These are phyloP conservation scores for Coptodon bakossiorum DNA, from an alignment of 2,113 vertebrate genomes.

Conservation along the genomic window DNA sequence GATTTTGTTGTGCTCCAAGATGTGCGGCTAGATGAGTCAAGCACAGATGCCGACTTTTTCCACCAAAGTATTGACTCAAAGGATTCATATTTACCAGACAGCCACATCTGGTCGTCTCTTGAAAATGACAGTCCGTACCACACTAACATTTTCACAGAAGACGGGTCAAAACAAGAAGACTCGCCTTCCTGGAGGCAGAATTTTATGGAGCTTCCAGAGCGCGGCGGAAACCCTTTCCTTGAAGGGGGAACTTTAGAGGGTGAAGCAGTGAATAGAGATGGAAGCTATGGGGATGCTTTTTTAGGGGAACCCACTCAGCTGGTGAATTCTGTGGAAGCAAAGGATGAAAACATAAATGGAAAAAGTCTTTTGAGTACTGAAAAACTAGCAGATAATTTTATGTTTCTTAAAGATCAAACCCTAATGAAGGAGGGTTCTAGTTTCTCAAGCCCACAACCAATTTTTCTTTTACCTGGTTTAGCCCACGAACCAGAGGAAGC, in stretches of 20 bases:
- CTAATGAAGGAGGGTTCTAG: slow-evolving; percentile 73
- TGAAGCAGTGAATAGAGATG: background rate
- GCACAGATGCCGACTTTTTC: slow-evolving; percentile 84
- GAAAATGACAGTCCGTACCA: slow-evolving; percentile 84
- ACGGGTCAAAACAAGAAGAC: slow-evolving; percentile 68
- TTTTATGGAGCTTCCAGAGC: slow-evolving; percentile 76
- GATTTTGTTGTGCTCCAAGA: slow-evolving; percentile 76
- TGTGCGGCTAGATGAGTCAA: slow-evolving; percentile 81
- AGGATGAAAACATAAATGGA: slow-evolving; percentile 40
- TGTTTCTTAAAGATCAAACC: slow-evolving; percentile 84
- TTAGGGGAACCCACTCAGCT: slow-evolving; percentile 57
- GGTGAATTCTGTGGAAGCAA: slow-evolving; percentile 21
- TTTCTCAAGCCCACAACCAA: slow-evolving; percentile 52
- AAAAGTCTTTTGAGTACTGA: slow-evolving; percentile 67
- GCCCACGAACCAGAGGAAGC: slow-evolving; percentile 56
- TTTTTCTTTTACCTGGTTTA: slow-evolving; percentile 49
- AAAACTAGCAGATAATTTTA: slow-evolving; percentile 83
- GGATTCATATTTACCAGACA: slow-evolving; percentile 75
- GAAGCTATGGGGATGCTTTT: slow-evolving; percentile 48
- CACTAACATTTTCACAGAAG: slow-evolving; percentile 77
- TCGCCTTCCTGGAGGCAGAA: slow-evolving; percentile 60
- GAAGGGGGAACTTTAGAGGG: slow-evolving; percentile 17
- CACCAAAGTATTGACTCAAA: slow-evolving; percentile 78
- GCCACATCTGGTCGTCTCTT: slow-evolving; percentile 68
- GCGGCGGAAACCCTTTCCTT: slow-evolving; percentile 63